Conservation (phyloP, 2,888 invertebrate genomes). For the Drosophila mayaguana region DNA sequence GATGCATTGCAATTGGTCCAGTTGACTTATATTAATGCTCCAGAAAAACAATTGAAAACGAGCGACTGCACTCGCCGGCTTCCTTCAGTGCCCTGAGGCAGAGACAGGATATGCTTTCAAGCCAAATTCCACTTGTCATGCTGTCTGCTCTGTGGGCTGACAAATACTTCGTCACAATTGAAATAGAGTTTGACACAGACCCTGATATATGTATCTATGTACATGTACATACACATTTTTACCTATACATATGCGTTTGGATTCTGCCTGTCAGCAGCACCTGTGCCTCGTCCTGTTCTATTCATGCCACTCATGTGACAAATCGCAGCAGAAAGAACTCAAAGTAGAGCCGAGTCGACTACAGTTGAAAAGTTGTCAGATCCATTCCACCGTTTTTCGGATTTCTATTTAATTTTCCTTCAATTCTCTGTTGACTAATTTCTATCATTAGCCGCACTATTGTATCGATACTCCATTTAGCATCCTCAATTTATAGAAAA, state of each 20-base stretch:
- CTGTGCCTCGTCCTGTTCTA: conserved; percentile 17
- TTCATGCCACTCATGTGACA: conserved; percentile 47
- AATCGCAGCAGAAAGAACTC: conserved; percentile 38
- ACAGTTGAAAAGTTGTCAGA: background rate
- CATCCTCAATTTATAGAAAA: too few species aligned
- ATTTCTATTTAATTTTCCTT: conserved; percentile 1
- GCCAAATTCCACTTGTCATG: conserved; percentile 74
- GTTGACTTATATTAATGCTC: conserved; percentile 71
- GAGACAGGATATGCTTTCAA: conserved; percentile 73
- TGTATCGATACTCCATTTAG: background rate
- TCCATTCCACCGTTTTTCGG: background rate
- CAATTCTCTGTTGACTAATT: conserved; percentile 35
- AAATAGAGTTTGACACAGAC: conserved; percentile 43
- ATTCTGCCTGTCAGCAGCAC: conserved; percentile 26
- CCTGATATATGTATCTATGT: conserved; percentile 6
- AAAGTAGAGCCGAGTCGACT: background rate
- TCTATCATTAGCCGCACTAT: conserved; percentile 8
- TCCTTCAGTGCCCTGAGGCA: conserved; percentile 12
- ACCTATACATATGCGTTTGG: background rate
- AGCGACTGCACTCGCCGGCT: conserved; percentile 7
- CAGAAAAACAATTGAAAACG: conserved; percentile 13
- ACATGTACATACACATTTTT: background rate
- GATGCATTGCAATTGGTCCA: conserved; percentile 13
- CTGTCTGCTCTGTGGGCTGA: conserved; percentile 26
- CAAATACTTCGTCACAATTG: conserved; percentile 37